A percentile compares a stretch with the other conserved stretches of the same genome.
Evolutionary conservation across 2,888 invertebrate genomes (phyloP).

Genomic region (Bugula neritina): DNA sequence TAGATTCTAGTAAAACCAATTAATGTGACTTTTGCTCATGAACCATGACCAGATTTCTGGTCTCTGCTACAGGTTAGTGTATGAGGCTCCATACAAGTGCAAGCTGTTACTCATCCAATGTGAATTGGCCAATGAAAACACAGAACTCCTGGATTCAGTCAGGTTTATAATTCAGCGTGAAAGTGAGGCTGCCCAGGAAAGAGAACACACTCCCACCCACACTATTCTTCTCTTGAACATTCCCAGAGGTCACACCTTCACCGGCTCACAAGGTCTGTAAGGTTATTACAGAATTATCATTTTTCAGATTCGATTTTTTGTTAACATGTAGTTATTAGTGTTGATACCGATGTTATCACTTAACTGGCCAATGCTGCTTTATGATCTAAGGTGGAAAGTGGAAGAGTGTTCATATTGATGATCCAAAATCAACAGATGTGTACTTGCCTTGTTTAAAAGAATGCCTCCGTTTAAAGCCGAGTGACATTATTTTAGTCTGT

Average conservation of each 20-base stretch:
- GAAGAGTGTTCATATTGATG: conserved; percentile 47
- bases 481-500: no score
- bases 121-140: conserved; percentile 12
- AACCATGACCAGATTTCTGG: no score
- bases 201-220: conserved; percentile 17
- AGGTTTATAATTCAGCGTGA: no score
- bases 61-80: no score
- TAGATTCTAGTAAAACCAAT: no score
- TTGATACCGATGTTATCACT: no score
- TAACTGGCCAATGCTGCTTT: not conserved
- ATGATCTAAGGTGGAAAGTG: conserved; percentile 37
- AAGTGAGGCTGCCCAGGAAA: not conserved
- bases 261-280: conserved; percentile 8
- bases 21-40: no score
- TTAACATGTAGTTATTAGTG: no score
- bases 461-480: not conserved
- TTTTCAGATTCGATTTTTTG: no score
- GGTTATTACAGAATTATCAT: no score
- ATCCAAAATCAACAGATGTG: conserved; percentile 34
- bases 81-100: no score
- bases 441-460: conserved; percentile 33
- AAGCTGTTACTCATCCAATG: not conserved
- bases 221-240: not conserved
- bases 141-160: not conserved
- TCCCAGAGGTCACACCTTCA: conserved; percentile 10